Evolutionary conservation across 2,113 vertebrate genomes (phyloP), one percentile per base, ranked within the genome.

Genomic region (Melanocharis versteri): DNA sequence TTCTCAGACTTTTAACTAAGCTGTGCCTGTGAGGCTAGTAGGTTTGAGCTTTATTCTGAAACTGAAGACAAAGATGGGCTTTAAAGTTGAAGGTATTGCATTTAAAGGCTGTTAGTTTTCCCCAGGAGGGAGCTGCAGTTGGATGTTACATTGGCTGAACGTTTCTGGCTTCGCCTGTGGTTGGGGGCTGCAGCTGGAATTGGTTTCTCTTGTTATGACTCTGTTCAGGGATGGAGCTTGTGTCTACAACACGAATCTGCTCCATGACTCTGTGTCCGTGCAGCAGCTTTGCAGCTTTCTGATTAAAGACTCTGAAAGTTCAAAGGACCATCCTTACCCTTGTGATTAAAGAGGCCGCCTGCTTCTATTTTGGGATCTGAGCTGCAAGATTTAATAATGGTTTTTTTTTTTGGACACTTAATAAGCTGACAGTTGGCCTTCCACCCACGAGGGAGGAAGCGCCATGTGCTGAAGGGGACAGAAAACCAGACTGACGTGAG

Each of bases 1-100:
- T 88, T 73, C 42, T 84, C 72, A 93, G 92, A 71, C 85, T 95
- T 94, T 64, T 87, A 95, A 94, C 94, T 96, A 83, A 94, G 72
- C 83, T 90, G 60, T 81, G 60, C 86, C 88, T 80, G 68, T 86
- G 93, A 95, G 64, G 64, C 64, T 71, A 62, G n/a, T 61, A n/a
- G 70, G 58, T 61, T 27, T 77, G 87, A 51, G 50, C 56, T 93
- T 61, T 31, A 0, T 61, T 70, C 69, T 64, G 80, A 80, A 83
- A 28, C 3, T 8, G 75, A 50, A 90, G 82, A 42, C 50, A 28
- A 71, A 83, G 44, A 27, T 56, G 65, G 65, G 51, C 76, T 90
- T 90, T 71, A 72, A 56, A 89, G n/a, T 51, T 18, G 45, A 71
- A 71, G 40, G 56, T 79, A 28, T 61, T 37, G n/a, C 69, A 82